These are phyloP conservation scores for Melanotaenia trifasciata DNA, from an alignment of 2,797 vertebrate species.

Conservation along the genomic window DNA sequence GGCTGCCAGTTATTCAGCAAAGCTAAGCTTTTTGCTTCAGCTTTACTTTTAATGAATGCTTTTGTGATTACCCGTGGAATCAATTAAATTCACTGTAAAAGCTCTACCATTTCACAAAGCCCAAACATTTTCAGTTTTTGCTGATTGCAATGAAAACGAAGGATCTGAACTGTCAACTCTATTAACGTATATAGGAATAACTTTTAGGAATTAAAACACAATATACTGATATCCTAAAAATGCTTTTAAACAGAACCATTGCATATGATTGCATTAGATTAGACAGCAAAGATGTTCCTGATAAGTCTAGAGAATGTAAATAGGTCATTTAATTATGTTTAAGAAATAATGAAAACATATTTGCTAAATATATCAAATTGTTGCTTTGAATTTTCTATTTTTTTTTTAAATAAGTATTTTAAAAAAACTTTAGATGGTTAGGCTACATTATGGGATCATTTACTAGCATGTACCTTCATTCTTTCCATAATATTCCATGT, in stretches of 20 bases:
- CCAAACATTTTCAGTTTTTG: background rate
- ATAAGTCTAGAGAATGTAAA: background rate
- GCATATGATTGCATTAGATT: background rate
- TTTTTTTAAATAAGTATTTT: background rate
- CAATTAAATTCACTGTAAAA: background rate
- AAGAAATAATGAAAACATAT: background rate
- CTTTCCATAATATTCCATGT: background rate
- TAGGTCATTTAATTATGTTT: background rate
- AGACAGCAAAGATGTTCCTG: background rate
- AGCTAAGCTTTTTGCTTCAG: background rate
- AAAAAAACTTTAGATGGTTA: constrained; percentile 9
- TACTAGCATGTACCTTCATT: background rate
- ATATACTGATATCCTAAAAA: background rate
- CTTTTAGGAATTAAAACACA: background rate
- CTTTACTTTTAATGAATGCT: background rate
- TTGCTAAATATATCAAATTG: constrained; percentile 11
- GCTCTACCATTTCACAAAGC: background rate
- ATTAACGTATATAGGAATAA: background rate
- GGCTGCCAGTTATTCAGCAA: background rate
- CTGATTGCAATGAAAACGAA: background rate
- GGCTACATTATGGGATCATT: background rate
- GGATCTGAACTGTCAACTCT: background rate
- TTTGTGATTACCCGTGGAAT: background rate
- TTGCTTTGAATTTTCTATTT: background rate
- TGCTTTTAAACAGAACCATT: background rate